These are phyloP conservation scores for Dyspetes luteomarginatus DNA, from an alignment of 2,888 invertebrate genomes.

Conservation along the genomic window DNA sequence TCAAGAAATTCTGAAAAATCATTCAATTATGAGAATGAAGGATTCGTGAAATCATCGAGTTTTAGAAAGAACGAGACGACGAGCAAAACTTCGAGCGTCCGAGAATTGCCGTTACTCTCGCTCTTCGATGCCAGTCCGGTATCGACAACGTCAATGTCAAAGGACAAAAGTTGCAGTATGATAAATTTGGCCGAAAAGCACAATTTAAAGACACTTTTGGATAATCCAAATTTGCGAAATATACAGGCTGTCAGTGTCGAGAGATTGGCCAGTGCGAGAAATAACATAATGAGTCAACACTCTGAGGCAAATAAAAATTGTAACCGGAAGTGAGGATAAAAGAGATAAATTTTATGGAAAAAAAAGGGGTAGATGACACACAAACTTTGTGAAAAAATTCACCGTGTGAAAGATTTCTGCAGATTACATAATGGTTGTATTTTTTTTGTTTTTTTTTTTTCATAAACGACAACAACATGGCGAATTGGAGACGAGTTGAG, in stretches of 20 bases:
- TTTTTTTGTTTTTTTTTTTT: not conserved
- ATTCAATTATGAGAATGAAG: constrained; percentile 33
- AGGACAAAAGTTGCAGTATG: constrained; percentile 79
- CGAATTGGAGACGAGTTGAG: not conserved
- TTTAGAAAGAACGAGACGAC: constrained; percentile 51
- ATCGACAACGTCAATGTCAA: constrained; percentile 68
- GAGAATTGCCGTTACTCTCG: constrained; percentile 79
- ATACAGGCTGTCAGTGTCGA: constrained; percentile 76
- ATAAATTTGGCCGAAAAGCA: constrained; percentile 77
- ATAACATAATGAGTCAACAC: constrained; percentile 70
- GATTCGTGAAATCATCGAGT: constrained; percentile 58
- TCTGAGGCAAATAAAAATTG: constrained; percentile 20
- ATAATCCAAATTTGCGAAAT: constrained; percentile 72
- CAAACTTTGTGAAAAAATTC: constrained; percentile 58
- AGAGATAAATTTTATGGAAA: not conserved
- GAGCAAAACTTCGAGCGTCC: constrained; percentile 69
- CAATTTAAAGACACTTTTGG: constrained; percentile 71
- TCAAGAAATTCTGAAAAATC: constrained; percentile 56
- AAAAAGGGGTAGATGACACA: not conserved
- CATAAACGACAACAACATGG: not conserved
- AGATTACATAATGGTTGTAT: constrained; percentile 43
- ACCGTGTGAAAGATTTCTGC: constrained; percentile 4
- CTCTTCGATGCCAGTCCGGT: constrained; percentile 71
- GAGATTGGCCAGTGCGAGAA: constrained; percentile 74
- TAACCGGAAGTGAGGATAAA: constrained; percentile 21